A percentile compares a stretch with the other conserved stretches of the same genome.
Evolutionary conservation across 2,113 vertebrate genomes (phyloP).

Genomic region (Himantopus leucocephalus): DNA sequence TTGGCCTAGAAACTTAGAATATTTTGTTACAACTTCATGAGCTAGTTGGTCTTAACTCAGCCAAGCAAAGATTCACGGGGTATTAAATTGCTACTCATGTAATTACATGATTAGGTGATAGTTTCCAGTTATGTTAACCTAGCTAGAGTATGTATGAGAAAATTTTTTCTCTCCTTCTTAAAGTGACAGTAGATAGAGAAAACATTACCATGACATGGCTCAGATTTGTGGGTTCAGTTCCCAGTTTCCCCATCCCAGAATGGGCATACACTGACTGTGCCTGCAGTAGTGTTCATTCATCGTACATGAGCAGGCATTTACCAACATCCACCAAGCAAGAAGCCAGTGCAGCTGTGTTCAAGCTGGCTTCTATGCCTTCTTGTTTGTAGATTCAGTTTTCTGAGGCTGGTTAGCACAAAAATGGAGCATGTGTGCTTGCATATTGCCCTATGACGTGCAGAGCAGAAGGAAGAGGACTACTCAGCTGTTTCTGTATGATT

Average conservation of each 20-base stretch:
- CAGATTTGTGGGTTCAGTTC: not conserved
- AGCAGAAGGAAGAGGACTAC: not conserved
- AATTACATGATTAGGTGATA: not conserved
- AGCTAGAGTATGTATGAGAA: not conserved
- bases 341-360: not conserved
- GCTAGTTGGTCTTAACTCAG: not conserved
- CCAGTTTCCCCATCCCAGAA: not conserved
- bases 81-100: slow-evolving; percentile 8
- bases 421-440: not conserved
- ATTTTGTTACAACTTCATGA: not conserved
- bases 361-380: not conserved
- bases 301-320: not conserved
- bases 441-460: not conserved
- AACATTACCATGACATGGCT: not conserved
- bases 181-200: not conserved
- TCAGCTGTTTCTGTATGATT: not conserved
- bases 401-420: not conserved
- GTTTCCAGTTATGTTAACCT: not conserved
- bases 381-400: not conserved
- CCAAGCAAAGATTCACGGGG: not conserved
- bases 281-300: not conserved
- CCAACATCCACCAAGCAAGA: rapidly evolving
- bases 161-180: not conserved
- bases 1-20: not conserved
- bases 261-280: not conserved